Evolutionary conservation across 2,113 vertebrate genomes (phyloP).

Genomic region (Hydrochoerus hydrochaeris): DNA sequence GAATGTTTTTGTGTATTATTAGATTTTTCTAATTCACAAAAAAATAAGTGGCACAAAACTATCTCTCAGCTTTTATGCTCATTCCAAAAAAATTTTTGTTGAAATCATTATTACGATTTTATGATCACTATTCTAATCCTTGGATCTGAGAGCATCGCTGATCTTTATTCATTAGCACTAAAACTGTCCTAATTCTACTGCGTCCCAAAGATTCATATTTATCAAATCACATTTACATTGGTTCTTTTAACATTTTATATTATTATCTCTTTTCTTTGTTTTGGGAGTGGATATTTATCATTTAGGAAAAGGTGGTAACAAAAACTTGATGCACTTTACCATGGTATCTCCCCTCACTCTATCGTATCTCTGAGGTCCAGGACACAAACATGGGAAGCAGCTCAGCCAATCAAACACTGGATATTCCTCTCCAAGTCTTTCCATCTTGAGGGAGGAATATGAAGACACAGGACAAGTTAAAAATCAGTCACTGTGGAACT

Average conservation of each 20-base stretch:
- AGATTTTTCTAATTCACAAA: constrained; percentile 11
- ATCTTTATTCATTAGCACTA: neutral
- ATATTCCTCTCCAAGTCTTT: neutral
- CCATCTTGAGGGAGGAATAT: neutral
- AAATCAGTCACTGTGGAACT: neutral
- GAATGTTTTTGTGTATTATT: neutral
- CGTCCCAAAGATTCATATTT: neutral
- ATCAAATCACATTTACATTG: neutral
- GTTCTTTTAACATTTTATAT: neutral
- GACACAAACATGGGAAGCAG: neutral
- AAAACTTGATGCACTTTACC: neutral
- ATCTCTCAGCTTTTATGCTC: neutral
- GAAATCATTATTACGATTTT: constrained; percentile 39
- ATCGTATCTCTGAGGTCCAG: neutral
- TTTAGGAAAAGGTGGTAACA: neutral
- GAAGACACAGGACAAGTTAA: neutral
- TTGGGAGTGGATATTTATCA: neutral
- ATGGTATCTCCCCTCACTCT: neutral
- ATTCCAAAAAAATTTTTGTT: constrained; percentile 19
- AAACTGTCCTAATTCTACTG: neutral
- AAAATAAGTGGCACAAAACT: neutral
- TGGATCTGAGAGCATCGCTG: neutral
- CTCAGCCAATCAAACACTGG: neutral
- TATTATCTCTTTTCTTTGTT: neutral
- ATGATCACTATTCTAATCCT: neutral